Conservation (phyloP, 2,888 invertebrate genomes). For the Callimorpha dominula region DNA sequence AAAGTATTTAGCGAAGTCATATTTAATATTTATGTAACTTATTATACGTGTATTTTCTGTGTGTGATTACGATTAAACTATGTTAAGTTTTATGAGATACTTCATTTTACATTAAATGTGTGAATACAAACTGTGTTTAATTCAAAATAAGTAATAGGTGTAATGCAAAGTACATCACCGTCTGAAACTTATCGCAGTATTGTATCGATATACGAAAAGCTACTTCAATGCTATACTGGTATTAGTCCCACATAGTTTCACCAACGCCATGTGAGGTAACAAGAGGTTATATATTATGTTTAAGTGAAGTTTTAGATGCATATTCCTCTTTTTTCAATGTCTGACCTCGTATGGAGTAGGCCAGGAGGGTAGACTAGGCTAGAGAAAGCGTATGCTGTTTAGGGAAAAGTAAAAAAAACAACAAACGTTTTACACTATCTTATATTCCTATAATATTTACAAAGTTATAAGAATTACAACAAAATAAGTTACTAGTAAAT, state of each 20-base stretch:
- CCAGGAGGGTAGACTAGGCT: background rate
- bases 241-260: too few relatives aligned
- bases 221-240: too few relatives aligned
- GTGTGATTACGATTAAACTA: background rate
- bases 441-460: conserved; percentile 62
- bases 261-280: too few relatives aligned
- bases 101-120: background rate
- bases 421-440: conserved; percentile 58
- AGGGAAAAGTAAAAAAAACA: conserved; percentile 30
- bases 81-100: background rate
- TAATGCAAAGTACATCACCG: too few relatives aligned
- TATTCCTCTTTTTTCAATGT: background rate
- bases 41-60: background rate
- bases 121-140: background rate
- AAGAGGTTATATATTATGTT: too few relatives aligned
- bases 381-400: background rate
- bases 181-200: too few relatives aligned
- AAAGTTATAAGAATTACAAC: conserved; percentile 77
- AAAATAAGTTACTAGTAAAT: conserved; percentile 80
- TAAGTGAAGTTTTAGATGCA: too few relatives aligned
- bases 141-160: background rate
- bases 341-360: background rate
- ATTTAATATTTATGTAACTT: conserved; percentile 17
- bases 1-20: background rate
- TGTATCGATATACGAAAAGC: too few relatives aligned